A percentile compares a stretch with the other conserved stretches of the same genome.
Evolutionary conservation across 92 coral and sea anemone genomes (phyloP).

Genomic region (Virgularia gustaviana): DNA sequence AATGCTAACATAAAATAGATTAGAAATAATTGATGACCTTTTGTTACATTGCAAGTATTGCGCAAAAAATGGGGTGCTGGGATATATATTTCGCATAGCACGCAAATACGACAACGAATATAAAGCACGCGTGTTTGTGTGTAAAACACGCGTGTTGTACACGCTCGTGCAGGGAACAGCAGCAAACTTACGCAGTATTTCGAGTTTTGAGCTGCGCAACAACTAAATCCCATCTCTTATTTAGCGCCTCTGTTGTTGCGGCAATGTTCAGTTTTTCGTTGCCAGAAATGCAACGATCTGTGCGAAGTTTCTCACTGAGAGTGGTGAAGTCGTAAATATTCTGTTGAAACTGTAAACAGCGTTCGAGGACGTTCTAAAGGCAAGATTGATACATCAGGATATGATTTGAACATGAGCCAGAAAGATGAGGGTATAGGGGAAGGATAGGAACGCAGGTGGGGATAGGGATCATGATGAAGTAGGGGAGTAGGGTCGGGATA

Average conservation of each 20-base stretch:
- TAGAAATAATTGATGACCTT: constrained; percentile 25
- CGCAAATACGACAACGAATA: no score
- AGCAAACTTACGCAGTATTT: constrained; percentile 33
- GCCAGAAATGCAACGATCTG: constrained; percentile 26
- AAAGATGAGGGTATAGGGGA: no score
- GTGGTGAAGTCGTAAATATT: constrained; percentile 23
- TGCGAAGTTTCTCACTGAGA: constrained; percentile 23
- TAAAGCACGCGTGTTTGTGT: no score
- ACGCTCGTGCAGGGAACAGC: no score
- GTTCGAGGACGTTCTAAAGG: constrained; percentile 24
- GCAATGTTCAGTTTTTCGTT: constrained; percentile 20
- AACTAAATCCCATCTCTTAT: constrained; percentile 31
- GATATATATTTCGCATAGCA: no score
- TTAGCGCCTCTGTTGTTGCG: constrained; percentile 20
- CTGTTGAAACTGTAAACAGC: constrained; percentile 10
- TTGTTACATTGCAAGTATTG: background rate
- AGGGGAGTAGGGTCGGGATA: background rate
- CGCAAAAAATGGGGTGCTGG: no score
- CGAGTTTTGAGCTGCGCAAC: constrained; percentile 35
- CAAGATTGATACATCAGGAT: background rate
- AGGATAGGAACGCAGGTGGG: no score
- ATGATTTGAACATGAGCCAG: background rate
- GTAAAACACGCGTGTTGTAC: no score
- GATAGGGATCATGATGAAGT: background rate
- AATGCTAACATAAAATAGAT: background rate